Evolutionary conservation across 2,888 invertebrate genomes (phyloP), one percentile per base, ranked within the genome.

Genomic region (Drosophila prostipennis): DNA sequence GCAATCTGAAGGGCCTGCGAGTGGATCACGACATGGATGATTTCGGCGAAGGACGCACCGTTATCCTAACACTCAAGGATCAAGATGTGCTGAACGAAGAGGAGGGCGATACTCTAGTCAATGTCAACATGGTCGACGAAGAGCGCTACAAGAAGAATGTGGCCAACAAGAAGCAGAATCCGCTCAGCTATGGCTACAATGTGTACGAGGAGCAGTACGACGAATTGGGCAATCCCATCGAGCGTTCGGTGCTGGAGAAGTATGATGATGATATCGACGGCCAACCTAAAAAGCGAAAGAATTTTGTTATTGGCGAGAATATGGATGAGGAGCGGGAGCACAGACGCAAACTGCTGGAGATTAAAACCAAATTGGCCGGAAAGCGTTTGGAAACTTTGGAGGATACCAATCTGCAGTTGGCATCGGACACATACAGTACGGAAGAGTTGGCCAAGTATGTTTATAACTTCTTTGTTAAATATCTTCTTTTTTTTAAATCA

Each of bases 1-100:
- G 93, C 82, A 93, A 96, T 92, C 93, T 99, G 59, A 94, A 93
- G 79, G 99, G 99, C 0, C 93, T 99, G 52, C 94, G 94, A 80
- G 97, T 98, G 2, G 96, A 97, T 81, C 99, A 99, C 91, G 95
- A 96, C 89, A 91, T 96, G 67, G 92, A 94, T 70, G 93, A 93
- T 56, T 94, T 94, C 76, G 94, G 93, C 13, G 98, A 98, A 89
- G 98, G 98, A 52, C 94, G 94, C 80, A 95, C 95, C 45, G 94
- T 98, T 19, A 95, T 99, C 81, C 93, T 99, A 76, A 99, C 99
- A 1, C 93, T 99, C 55, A 97, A 98, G 90, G 99, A 99, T 93
- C 95, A 96, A 91, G 96, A 95, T 48, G 96, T 99, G 43, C 93
- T 99, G 63, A 97, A 97, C 68, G 96, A 97, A 10, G 96, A 96